Conservation (phyloP, 2,113 vertebrate species). For the Pygathrix nemaeus region DNA sequence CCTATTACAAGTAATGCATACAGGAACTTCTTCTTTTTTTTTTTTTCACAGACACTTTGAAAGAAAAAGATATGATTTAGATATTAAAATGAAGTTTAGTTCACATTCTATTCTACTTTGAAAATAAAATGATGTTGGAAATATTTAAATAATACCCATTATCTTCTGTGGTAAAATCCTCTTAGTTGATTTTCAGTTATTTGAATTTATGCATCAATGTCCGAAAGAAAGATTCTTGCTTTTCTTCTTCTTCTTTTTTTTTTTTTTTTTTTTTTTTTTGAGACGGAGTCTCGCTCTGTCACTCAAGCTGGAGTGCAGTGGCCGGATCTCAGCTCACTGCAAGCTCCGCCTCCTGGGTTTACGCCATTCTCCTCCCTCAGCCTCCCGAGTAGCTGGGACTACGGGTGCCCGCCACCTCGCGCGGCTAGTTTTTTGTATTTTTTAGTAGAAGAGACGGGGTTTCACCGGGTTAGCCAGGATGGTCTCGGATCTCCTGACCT, state of each 20-base stretch:
- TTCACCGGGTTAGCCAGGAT: no score
- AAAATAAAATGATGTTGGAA: conserved; percentile 9
- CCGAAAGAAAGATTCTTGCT: not conserved
- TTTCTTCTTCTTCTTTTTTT: not conserved
- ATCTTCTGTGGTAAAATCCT: not conserved
- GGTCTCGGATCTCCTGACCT: no score
- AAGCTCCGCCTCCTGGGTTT: no score
- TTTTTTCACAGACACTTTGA: not conserved
- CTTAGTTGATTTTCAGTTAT: not conserved
- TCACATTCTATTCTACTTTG: conserved; percentile 8
- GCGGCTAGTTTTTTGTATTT: no score
- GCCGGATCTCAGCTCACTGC: no score
- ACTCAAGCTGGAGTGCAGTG: no score
- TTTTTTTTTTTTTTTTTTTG: no score
- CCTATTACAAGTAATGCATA: not conserved
- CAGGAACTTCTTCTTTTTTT: not conserved
- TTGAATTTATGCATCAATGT: not conserved
- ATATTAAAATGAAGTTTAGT: not conserved
- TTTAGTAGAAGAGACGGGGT: no score
- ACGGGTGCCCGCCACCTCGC: no score
- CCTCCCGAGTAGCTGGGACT: no score
- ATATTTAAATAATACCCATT: not conserved
- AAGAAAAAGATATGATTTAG: not conserved
- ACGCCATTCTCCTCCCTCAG: no score
- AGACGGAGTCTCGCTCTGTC: no score